A percentile compares a stretch with the other conserved stretches of the same genome.
Conservation (phyloP, 2,888 invertebrate species). For the Eristalis tenax region DNA sequence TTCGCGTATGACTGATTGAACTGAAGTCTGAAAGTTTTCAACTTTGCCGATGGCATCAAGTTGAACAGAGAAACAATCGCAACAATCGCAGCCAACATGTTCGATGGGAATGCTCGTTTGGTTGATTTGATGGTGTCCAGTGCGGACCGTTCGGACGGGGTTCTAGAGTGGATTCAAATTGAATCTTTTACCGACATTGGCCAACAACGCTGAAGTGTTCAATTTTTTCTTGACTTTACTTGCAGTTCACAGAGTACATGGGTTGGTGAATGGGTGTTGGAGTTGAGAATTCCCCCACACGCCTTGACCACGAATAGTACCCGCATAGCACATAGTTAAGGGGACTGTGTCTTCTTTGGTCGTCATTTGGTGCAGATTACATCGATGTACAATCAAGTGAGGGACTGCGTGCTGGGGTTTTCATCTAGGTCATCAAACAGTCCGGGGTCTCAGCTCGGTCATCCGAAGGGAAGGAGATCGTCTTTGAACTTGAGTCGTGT, state of each 20-base stretch:
- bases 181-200: not conserved
- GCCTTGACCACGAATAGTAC: not conserved
- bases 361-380: not conserved
- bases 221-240: not conserved
- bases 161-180: too few species aligned
- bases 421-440: not conserved
- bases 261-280: not conserved
- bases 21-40: constrained; percentile 10
- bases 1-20: constrained; percentile 58
- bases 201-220: not conserved
- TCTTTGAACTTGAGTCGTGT: not conserved
- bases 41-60: not conserved
- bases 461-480: not conserved
- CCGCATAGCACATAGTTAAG: not conserved
- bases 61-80: not conserved
- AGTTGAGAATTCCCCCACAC: too few species aligned
- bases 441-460: not conserved
- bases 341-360: not conserved
- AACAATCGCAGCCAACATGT: not conserved
- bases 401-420: not conserved
- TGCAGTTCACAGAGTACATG: not conserved
- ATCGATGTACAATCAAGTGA: not conserved
- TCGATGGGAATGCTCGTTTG: not conserved
- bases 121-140: not conserved
- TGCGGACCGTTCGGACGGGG: not conserved